Percentiles rank a stretch among this genome's conserved stretches.
Evolutionary conservation across 92 coral and sea anemone species (phyloP).

Genomic region (Muricea muricata): DNA sequence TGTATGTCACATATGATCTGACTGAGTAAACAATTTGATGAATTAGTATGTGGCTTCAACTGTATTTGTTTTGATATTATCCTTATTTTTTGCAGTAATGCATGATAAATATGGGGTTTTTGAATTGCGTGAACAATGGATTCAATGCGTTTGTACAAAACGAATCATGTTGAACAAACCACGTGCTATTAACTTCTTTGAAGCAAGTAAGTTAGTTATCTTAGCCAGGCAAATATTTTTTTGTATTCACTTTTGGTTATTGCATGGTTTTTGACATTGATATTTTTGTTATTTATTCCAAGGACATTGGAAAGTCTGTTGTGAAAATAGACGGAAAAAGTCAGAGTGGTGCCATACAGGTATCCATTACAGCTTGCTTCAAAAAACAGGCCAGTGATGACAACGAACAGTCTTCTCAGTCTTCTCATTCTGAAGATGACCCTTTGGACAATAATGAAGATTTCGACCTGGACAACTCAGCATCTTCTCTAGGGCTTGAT

Average conservation of each 20-base stretch:
- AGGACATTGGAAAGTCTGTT: conserved; percentile 73
- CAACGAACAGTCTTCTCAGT: conserved; percentile 48
- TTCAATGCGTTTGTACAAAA: conserved; percentile 68
- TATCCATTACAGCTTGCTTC: conserved; percentile 60
- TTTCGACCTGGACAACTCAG: conserved; percentile 53
- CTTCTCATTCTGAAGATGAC: conserved; percentile 60
- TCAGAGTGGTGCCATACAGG: conserved; percentile 56
- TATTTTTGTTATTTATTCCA: conserved; percentile 51
- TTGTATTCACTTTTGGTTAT: background rate
- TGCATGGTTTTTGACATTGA: conserved; percentile 18
- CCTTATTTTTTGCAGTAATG: too few relatives aligned
- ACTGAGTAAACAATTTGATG: too few relatives aligned
- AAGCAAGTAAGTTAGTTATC: conserved; percentile 66
- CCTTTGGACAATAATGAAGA: conserved; percentile 51
- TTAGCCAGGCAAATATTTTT: too few relatives aligned
- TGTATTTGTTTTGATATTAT: too few relatives aligned
- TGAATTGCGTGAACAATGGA: conserved; percentile 71
- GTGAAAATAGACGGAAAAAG: conserved; percentile 58
- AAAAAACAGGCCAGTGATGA: conserved; percentile 55
- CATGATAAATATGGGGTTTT: conserved; percentile 66
- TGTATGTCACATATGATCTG: conserved; percentile 47
- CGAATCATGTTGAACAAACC: conserved; percentile 66
- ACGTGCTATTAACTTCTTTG: conserved; percentile 67
- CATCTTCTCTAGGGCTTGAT: conserved; percentile 14
- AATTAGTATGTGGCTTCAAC: too few relatives aligned